phyloP scores from a whole-genome alignment of 2,113 vertebrate species.

The Octodon degus region DNA sequence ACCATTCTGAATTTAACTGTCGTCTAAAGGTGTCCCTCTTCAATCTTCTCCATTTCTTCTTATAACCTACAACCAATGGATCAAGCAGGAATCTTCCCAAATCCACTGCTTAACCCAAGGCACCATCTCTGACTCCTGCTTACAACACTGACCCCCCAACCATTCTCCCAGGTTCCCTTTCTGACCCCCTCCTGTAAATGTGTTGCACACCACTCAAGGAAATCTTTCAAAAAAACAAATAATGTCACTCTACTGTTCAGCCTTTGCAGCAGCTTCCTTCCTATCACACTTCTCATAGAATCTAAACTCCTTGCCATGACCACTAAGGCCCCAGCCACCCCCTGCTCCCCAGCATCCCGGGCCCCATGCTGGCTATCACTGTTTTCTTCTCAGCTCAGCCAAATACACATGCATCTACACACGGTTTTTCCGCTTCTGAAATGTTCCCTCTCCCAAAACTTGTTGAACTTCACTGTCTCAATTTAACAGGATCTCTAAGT shows the following conservation, averaged over 20 bases:
- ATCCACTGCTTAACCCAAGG: not conserved
- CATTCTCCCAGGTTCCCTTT: not conserved
- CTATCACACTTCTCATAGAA: not conserved
- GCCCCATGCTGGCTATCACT: not conserved
- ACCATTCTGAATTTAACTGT: not conserved
- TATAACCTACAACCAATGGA: not conserved
- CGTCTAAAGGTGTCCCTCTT: not conserved
- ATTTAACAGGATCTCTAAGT: not conserved
- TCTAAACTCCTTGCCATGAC: not conserved
- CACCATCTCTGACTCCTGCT: too few species aligned
- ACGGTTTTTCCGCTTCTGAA: not conserved
- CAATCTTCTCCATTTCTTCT: not conserved
- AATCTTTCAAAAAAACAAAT: constrained; percentile 22
- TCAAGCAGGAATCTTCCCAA: not conserved
- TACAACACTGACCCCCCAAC: not conserved
- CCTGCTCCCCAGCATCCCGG: not conserved
- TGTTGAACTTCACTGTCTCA: not conserved
- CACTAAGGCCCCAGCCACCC: not conserved
- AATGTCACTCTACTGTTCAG: not conserved
- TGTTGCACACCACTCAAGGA: not conserved
- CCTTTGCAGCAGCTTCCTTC: not conserved
- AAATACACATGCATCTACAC: not conserved
- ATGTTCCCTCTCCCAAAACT: not conserved
- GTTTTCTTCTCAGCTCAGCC: not conserved
- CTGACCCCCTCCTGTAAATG: not conserved